phyloP scores from a whole-genome alignment of 2,113 vertebrate species.

The Hydrochoerus hydrochaeris region DNA sequence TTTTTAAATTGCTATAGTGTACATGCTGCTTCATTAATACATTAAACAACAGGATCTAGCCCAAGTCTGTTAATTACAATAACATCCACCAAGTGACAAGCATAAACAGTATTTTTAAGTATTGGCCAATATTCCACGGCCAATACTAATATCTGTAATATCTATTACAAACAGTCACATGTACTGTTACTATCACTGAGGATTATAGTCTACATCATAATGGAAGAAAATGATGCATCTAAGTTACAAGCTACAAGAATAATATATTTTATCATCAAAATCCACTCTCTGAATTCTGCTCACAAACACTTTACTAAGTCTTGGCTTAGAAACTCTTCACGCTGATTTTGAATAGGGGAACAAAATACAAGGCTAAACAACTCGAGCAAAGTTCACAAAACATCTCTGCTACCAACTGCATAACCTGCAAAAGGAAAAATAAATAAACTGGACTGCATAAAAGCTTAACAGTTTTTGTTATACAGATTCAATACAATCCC shows the following conservation, averaged over 20 bases:
- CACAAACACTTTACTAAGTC: not conserved
- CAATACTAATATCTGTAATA: not conserved
- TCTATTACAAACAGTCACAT: not conserved
- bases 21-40: not conserved
- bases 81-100: not conserved
- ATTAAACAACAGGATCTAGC: not conserved
- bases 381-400: not conserved
- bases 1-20: not conserved
- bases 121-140: not conserved
- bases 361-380: not conserved
- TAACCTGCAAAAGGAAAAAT: not conserved
- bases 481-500: too few relatives aligned
- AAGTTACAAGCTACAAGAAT: not conserved
- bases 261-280: constrained; percentile 23
- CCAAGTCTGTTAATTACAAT: not conserved
- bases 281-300: not conserved
- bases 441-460: not conserved
- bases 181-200: not conserved
- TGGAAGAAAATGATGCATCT: not conserved
- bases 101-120: not conserved
- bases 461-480: not conserved
- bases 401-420: not conserved
- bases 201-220: not conserved
- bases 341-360: not conserved
- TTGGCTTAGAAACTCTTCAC: not conserved